Conservation (phyloP, 2,113 vertebrate genomes). For the Procavia capensis region DNA sequence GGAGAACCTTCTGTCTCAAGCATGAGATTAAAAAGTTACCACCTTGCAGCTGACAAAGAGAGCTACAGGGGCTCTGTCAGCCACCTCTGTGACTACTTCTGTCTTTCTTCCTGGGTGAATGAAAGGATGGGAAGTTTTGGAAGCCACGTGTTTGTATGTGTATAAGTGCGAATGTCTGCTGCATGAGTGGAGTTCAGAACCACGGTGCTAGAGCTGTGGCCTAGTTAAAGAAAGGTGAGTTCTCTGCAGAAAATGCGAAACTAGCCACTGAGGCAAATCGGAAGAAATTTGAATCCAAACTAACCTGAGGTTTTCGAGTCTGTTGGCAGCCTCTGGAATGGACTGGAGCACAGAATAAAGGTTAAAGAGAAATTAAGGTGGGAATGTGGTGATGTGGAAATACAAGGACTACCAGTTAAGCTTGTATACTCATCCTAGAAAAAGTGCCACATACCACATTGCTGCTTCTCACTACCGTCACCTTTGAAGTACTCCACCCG, state of each 20-base stretch:
- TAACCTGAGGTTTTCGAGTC: neutral
- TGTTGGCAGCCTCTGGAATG: neutral
- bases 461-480: no score
- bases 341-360: neutral
- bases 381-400: neutral
- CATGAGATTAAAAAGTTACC: constrained; percentile 7
- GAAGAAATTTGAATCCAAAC: neutral
- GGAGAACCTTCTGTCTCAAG: neutral
- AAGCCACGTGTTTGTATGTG: neutral
- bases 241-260: neutral
- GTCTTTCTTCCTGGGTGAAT: neutral
- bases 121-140: neutral
- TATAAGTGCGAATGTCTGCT: neutral
- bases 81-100: neutral
- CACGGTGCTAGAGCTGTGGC: neutral
- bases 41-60: neutral
- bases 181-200: neutral
- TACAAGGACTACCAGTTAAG: no score
- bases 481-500: no score
- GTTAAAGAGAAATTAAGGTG: neutral
- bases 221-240: neutral
- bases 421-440: no score
- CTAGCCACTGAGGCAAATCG: neutral
- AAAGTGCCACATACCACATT: no score
- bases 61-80: neutral